Evolutionary conservation across 2,113 vertebrate species (phyloP).

Genomic region (Pantherophis guttatus): DNA sequence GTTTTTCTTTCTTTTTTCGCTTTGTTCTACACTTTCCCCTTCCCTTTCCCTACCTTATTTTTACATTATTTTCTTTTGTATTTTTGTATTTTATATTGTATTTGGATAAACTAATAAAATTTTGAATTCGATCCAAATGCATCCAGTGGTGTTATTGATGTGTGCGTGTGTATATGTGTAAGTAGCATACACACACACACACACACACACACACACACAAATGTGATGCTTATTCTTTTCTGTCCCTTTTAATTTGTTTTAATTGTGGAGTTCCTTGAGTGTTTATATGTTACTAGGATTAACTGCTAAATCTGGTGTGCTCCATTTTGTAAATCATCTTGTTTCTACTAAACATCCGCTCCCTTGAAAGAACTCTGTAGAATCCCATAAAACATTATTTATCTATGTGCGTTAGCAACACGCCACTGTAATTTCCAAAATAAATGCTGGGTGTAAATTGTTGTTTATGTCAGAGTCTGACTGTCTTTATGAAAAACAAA

Average conservation of each 20-base stretch:
- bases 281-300: conserved; percentile 62
- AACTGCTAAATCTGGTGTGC: conserved; percentile 64
- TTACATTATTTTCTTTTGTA: not conserved
- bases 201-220: not conserved
- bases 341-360: conserved; percentile 71
- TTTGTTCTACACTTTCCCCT: not conserved
- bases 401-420: conserved; percentile 74
- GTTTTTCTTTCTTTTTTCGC: not conserved
- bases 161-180: not conserved
- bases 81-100: not conserved
- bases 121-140: not conserved
- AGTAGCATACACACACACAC: not conserved
- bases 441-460: conserved; percentile 79
- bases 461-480: conserved; percentile 78
- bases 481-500: conserved; percentile 79
- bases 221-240: not conserved
- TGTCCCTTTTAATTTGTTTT: conserved; percentile 29
- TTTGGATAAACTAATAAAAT: no score
- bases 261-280: conserved; percentile 54
- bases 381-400: conserved; percentile 82
- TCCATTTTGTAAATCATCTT: conserved; percentile 65
- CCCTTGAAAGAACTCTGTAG: conserved; percentile 72
- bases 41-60: not conserved
- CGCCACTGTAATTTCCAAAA: conserved; percentile 80
- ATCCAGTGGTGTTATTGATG: not conserved